phyloP scores from a whole-genome alignment of 2,797 vertebrate species.

The Orientallactaga sibirica region DNA sequence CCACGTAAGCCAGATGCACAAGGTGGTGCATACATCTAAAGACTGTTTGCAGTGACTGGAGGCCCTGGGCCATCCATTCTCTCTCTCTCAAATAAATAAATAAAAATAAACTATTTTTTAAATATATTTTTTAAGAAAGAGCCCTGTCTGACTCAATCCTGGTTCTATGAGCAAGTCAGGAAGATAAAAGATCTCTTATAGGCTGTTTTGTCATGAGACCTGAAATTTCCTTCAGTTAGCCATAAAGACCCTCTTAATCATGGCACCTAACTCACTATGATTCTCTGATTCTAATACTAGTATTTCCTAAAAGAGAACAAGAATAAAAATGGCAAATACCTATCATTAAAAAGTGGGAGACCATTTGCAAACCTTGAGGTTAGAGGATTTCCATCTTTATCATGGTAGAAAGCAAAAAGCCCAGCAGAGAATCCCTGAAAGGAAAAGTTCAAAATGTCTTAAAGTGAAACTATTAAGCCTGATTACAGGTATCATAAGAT shows the following conservation, averaged over 20 bases:
- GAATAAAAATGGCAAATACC: conserved; percentile 86
- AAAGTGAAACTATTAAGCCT: conserved; percentile 41
- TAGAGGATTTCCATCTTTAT: conserved; percentile 95
- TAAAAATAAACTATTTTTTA: no score
- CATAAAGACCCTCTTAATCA: not conserved
- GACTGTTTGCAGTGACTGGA: no score
- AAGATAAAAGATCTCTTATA: conserved; percentile 2
- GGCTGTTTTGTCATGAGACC: not conserved
- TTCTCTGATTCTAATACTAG: conserved; percentile 19
- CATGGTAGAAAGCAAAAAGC: conserved; percentile 97
- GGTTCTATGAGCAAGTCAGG: not conserved
- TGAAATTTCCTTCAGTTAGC: not conserved
- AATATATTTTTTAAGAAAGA: not conserved
- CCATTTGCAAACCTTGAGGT: conserved; percentile 95
- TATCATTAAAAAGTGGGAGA: conserved; percentile 96
- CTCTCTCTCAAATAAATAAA: no score
- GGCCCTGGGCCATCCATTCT: no score
- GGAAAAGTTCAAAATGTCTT: conserved; percentile 69
- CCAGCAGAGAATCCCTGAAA: conserved; percentile 97
- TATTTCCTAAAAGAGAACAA: not conserved
- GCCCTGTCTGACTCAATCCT: not conserved
- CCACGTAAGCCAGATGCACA: no score
- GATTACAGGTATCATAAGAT: not conserved
- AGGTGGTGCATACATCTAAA: no score
- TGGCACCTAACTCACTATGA: not conserved